phyloP scores from a whole-genome alignment of 37 sponge, comb jelly and placozoan genomes.

The Crambe crambe region DNA sequence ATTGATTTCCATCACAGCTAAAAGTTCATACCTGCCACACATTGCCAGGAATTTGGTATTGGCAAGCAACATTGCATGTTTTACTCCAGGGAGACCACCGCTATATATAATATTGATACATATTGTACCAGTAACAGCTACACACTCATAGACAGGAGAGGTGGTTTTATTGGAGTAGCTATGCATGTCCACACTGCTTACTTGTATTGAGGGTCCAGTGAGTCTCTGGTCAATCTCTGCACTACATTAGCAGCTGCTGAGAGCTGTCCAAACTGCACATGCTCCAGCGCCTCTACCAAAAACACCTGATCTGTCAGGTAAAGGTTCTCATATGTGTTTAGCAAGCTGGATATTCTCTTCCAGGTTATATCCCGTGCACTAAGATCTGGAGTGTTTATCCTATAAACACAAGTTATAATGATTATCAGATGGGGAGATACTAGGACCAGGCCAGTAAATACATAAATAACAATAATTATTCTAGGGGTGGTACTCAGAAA shows the following conservation, averaged over 20 bases:
- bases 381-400: conserved; percentile 47
- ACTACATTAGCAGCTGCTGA: conserved; percentile 41
- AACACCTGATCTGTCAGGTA: conserved; percentile 58
- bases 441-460: too few species aligned
- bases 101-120: conserved; percentile 17
- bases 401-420: background rate
- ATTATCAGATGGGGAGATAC: too few species aligned
- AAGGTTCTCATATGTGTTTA: conserved; percentile 54
- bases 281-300: conserved; percentile 67
- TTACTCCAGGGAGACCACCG: conserved; percentile 54
- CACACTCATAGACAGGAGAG: background rate
- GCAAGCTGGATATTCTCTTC: conserved; percentile 33
- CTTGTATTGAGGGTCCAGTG: conserved; percentile 37
- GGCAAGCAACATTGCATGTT: conserved; percentile 64
- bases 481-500: too few species aligned
- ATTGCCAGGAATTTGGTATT: conserved; percentile 57
- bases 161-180: background rate
- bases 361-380: conserved; percentile 9
- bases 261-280: conserved; percentile 62
- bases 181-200: background rate
- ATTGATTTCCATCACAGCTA: background rate
- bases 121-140: background rate
- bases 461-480: too few species aligned
- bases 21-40: conserved; percentile 32
- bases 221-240: conserved; percentile 28